Conservation (phyloP, 2,113 vertebrate genomes). For the Cephalopholis sonnerati region DNA sequence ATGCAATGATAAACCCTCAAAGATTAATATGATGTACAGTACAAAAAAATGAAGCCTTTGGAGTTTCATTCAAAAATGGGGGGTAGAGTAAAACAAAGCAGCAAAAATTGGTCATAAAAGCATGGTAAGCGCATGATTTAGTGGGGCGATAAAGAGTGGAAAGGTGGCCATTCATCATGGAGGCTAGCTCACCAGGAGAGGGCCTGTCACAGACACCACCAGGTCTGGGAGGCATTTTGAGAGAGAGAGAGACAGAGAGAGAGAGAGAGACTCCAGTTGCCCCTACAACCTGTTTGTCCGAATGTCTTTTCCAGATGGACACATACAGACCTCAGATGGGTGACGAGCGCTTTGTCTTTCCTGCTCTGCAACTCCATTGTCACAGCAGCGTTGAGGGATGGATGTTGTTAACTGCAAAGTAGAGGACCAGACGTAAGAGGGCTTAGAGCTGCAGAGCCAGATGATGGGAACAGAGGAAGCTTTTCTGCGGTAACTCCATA, state of each 20-base stretch:
- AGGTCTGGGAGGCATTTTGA: conserved; percentile 76
- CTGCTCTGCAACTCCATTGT: conserved; percentile 60
- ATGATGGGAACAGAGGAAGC: conserved; percentile 39
- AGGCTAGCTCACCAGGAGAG: conserved; percentile 83
- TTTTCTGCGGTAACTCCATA: conserved; percentile 14
- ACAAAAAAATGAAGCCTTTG: conserved; percentile 64
- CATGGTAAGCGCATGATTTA: conserved; percentile 87
- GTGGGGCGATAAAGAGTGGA: conserved; percentile 86
- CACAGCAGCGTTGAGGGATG: conserved; percentile 40
- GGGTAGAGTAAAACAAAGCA: conserved; percentile 79
- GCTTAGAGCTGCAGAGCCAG: conserved; percentile 31
- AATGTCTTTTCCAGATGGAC: conserved; percentile 81
- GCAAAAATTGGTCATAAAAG: conserved; percentile 86
- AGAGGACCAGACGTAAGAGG: conserved; percentile 34
- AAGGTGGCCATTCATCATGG: conserved; percentile 86
- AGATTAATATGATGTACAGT: conserved; percentile 50
- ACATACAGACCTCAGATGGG: conserved; percentile 50
- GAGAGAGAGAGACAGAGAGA: conserved; percentile 19
- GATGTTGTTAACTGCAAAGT: conserved; percentile 53
- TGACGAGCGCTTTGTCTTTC: conserved; percentile 61
- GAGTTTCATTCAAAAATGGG: conserved; percentile 77
- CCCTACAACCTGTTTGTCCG: conserved; percentile 70
- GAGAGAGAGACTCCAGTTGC: conserved; percentile 58
- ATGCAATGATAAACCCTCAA: conserved; percentile 45
- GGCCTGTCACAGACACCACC: conserved; percentile 80